Conservation (phyloP, 2,113 vertebrate genomes). For the Hyperoodon ampullatus region DNA sequence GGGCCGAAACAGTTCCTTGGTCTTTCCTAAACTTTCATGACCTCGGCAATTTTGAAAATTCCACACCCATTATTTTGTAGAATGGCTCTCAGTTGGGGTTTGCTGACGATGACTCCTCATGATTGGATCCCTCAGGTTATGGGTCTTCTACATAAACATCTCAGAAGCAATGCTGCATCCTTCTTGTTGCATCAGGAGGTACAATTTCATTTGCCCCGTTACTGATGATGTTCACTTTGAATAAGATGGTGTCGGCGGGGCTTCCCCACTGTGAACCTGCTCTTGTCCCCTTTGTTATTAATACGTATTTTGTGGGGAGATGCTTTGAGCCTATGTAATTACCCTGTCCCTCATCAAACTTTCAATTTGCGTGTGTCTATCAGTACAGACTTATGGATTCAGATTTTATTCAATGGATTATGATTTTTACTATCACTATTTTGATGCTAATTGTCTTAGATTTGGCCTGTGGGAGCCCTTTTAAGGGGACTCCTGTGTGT, state of each 20-base stretch:
- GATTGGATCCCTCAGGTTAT: neutral
- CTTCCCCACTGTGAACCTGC: neutral
- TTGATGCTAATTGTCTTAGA: neutral
- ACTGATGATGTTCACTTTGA: neutral
- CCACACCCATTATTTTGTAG: neutral
- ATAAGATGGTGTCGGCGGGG: neutral
- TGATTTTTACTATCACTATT: neutral
- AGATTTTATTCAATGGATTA: neutral
- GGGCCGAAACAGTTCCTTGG: neutral
- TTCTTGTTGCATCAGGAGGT: neutral
- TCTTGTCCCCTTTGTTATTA: neutral
- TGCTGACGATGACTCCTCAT: neutral
- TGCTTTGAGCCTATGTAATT: neutral
- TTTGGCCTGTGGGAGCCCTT: neutral
- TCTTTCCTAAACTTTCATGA: neutral
- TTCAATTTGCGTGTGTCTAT: neutral
- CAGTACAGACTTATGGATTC: neutral
- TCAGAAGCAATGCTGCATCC: neutral
- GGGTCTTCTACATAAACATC: neutral
- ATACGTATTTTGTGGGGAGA: neutral
- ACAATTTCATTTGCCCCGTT: neutral
- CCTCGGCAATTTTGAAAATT: neutral
- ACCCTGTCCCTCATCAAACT: neutral
- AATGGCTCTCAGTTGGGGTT: neutral
- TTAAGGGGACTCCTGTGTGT: neutral